A percentile compares a stretch with the other conserved stretches of the same genome.
Evolutionary conservation across 2,888 invertebrate species (phyloP).

Genomic region (Trachelus tabidus): DNA sequence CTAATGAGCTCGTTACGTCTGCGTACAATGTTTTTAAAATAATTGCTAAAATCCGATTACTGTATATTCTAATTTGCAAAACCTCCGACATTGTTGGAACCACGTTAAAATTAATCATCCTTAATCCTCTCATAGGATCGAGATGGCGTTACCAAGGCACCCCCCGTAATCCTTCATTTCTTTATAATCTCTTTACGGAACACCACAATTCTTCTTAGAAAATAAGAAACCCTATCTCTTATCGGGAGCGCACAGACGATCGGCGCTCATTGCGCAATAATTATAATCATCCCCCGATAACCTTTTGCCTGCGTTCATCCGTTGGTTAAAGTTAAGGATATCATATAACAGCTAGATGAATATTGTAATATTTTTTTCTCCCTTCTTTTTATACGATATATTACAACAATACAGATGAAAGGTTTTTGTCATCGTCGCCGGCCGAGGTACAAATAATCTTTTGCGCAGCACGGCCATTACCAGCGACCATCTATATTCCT

Average conservation of each 20-base stretch:
- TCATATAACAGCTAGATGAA: slow-evolving; percentile 27
- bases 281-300: not conserved
- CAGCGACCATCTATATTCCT: not conserved
- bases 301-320: not conserved
- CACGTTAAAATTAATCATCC: not conserved
- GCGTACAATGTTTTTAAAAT: not conserved
- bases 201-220: not conserved
- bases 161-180: not conserved
- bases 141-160: not conserved
- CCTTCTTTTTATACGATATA: slow-evolving; percentile 3
- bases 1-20: not conserved
- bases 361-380: slow-evolving; percentile 23
- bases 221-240: not conserved
- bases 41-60: not conserved
- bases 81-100: not conserved
- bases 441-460: not conserved
- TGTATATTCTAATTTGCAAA: not conserved
- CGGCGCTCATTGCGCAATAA: too few species aligned
- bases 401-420: slow-evolving; percentile 25
- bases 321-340: not conserved
- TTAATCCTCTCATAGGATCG: not conserved
- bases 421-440: not conserved
- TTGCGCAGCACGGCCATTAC: not conserved
- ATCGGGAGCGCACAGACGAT: too few species aligned
- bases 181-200: not conserved